Evolutionary conservation across 2,113 vertebrate species (phyloP).

Genomic region (Labeo rohita): DNA sequence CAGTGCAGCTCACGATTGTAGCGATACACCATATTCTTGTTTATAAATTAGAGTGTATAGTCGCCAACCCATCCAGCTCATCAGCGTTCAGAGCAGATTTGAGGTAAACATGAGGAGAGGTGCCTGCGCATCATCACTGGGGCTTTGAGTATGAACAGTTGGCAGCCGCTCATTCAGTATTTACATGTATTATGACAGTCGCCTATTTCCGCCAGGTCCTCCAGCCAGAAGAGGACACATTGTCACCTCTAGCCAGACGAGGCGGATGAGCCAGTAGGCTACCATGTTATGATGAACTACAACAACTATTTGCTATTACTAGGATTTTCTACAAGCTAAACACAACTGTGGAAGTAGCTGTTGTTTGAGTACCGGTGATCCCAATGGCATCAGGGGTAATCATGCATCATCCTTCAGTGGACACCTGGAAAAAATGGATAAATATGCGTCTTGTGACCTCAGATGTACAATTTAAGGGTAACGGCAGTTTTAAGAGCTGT

Average conservation of each 20-base stretch:
- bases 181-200: slow-evolving; percentile 58
- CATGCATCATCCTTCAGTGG: neutral
- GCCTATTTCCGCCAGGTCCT: slow-evolving; percentile 35
- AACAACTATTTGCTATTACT: neutral
- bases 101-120: slow-evolving; percentile 43
- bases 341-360: neutral
- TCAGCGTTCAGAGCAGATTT: slow-evolving; percentile 5
- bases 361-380: neutral
- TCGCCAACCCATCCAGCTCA: neutral
- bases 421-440: neutral
- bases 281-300: neutral
- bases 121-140: slow-evolving; percentile 48
- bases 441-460: neutral
- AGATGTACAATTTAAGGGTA: neutral
- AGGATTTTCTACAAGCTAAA: neutral
- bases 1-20: neutral
- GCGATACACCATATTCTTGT: slow-evolving; percentile 16
- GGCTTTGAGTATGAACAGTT: slow-evolving; percentile 50
- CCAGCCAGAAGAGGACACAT: slow-evolving; percentile 12
- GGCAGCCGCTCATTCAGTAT: slow-evolving; percentile 48
- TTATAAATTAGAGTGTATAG: slow-evolving; percentile 9
- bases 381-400: slow-evolving; percentile 7
- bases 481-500: neutral
- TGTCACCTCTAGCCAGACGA: slow-evolving; percentile 10
- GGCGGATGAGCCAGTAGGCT: neutral